Percentiles rank a stretch among this genome's conserved stretches.
These are phyloP conservation scores for Invenusta paracnida DNA, from an alignment of 2,888 invertebrate genomes.

Conservation along the genomic window DNA sequence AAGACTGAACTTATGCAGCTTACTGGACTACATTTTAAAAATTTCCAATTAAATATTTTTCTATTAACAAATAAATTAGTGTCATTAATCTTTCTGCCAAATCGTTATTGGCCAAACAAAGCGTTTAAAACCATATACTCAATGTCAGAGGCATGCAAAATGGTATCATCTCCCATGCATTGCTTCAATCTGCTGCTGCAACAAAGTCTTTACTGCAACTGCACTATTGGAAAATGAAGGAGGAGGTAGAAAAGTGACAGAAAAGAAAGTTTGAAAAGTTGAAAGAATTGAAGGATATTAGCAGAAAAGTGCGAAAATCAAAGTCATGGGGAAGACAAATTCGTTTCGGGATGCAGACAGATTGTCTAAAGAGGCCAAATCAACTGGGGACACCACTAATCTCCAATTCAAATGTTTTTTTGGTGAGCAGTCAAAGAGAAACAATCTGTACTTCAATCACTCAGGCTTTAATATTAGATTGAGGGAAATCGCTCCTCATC, in stretches of 20 bases:
- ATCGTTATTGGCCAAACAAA: neutral
- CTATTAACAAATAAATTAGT: too few relatives aligned
- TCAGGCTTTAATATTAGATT: too few relatives aligned
- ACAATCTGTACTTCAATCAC: neutral
- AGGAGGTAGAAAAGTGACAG: too few relatives aligned
- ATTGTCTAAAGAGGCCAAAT: neutral
- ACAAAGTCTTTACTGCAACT: too few relatives aligned
- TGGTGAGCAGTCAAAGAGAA: neutral
- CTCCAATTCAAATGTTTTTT: neutral
- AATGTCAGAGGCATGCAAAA: neutral
- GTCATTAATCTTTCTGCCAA: neutral
- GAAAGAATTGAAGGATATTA: neutral
- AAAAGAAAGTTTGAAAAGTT: neutral
- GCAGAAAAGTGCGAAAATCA: neutral
- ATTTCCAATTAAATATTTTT: too few relatives aligned
- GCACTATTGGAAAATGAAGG: too few relatives aligned
- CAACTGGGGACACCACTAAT: neutral
- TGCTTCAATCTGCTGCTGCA: too few relatives aligned
- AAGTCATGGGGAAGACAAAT: neutral
- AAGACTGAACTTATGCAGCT: too few relatives aligned
- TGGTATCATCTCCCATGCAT: neutral
- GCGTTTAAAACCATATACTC: neutral
- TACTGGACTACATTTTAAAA: too few relatives aligned
- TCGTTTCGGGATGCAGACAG: neutral
- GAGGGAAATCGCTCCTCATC: too few relatives aligned